Base-by-base conservation (phyloP, 2,797 vertebrate species). In the Chromis chromis region DNA sequence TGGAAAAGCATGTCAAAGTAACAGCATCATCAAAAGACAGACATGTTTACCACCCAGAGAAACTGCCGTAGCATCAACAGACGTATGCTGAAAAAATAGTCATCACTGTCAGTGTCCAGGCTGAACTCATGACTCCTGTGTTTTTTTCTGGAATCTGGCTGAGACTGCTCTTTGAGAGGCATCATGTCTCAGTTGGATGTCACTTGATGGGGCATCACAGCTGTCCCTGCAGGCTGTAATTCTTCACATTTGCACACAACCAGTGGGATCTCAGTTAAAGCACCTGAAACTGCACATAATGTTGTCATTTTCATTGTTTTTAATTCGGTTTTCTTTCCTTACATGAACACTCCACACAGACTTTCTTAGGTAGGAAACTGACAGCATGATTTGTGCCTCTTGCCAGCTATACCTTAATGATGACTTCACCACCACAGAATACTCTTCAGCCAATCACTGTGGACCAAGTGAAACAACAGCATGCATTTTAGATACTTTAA, bases 81-180 rank as follows among this genome's bases (percentile, higher is more conserved):
- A 44, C 65, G 3, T 8, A 7, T 49, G 44, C 21, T 44, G 17
- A 25, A 70, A n/a, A 61, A 24, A 49, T 27, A 57, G n/a, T 27
- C 24, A 31, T 64, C 65, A 49, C 28, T 48, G 57, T 69, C 31
- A 57, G 55, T 50, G 65, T 61, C 49, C n/a, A 22, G 22, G 21
- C 33, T 67, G 52, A 65, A 48, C 31, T 60, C 28, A 65, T 60
- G 57, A 54, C 42, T 70, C 33, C 44, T 64, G 61, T 48, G 39
- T 70, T 44, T 77, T 17, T 17, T 33, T 8, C 64, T 48, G 19
- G 44, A 33, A 48, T 24, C 21, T 44, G 79, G 44, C 36, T 21
- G 57, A 22, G 64, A 70, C 67, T 21, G 70, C 46, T 60, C 27
- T 62, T 65, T 76, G 27, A 65, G 52, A 65, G 65, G 16, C 65